Evolutionary conservation across 1,140 invertebrate species (phyloP).

Genomic region (Cyphomyrmex costatus): DNA sequence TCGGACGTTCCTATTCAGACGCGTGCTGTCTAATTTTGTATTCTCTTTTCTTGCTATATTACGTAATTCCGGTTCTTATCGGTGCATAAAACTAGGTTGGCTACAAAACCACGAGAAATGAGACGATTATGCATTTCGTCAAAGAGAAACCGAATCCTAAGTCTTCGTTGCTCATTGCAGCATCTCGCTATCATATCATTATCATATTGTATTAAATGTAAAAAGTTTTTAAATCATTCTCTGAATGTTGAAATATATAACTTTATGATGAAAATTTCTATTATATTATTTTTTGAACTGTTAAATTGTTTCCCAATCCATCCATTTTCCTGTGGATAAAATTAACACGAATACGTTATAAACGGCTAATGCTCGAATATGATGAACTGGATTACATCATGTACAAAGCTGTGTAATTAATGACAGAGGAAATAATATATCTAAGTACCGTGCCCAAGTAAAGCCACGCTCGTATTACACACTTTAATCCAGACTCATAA

Average conservation of each 20-base stretch:
- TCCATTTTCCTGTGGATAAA: neutral
- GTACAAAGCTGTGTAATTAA: slow-evolving; percentile 44
- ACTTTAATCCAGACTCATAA: slow-evolving; percentile 40
- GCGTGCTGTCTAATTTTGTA: slow-evolving; percentile 30
- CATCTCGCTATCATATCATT: neutral
- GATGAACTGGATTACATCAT: neutral
- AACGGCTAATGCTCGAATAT: neutral
- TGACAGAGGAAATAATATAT: slow-evolving; percentile 47
- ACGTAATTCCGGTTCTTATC: slow-evolving; percentile 6
- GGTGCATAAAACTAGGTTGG: slow-evolving; percentile 17
- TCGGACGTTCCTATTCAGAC: neutral
- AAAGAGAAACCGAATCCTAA: neutral
- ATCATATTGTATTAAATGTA: neutral
- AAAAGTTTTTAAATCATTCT: neutral
- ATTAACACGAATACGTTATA: neutral
- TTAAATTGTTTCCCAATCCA: neutral
- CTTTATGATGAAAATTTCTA: neutral
- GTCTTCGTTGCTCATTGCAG: neutral
- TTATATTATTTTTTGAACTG: neutral
- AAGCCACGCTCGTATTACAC: slow-evolving; percentile 28
- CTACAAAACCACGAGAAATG: neutral
- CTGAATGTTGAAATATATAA: neutral
- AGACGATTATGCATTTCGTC: neutral
- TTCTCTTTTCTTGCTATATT: slow-evolving; percentile 41
- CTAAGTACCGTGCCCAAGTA: slow-evolving; percentile 32